Evolutionary conservation across 2,888 invertebrate species (phyloP).

Genomic region (Spilosoma lubricipeda): DNA sequence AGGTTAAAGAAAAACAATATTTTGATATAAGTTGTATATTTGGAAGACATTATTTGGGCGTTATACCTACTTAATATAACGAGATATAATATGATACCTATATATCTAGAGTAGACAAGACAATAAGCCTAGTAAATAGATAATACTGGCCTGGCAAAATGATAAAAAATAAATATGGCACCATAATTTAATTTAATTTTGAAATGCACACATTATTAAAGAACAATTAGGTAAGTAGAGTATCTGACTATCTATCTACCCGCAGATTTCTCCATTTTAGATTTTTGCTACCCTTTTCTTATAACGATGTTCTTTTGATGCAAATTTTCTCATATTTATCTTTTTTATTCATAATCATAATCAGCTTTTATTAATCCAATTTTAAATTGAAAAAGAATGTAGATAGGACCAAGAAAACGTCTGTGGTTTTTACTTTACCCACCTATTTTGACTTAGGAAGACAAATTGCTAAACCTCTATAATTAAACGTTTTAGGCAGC

Average conservation of each 20-base stretch:
- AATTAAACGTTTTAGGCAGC: neutral
- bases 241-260: neutral
- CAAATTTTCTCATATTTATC: neutral
- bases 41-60: conserved; percentile 25
- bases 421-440: neutral
- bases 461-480: neutral
- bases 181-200: neutral
- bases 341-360: no score
- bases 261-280: no score
- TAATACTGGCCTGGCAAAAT: neutral
- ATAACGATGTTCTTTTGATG: no score
- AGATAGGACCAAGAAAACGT: no score
- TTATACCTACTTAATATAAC: neutral
- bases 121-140: neutral
- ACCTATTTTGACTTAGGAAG: neutral
- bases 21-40: conserved; percentile 9
- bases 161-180: neutral
- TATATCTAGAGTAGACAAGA: neutral
- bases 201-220: neutral
- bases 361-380: neutral
- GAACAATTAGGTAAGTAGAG: no score
- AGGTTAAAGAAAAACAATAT: neutral
- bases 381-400: neutral
- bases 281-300: no score
- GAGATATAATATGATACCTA: neutral